These are phyloP conservation scores for Hydrotaea diabolus DNA, from an alignment of 2,888 invertebrate genomes.

Conservation along the genomic window DNA sequence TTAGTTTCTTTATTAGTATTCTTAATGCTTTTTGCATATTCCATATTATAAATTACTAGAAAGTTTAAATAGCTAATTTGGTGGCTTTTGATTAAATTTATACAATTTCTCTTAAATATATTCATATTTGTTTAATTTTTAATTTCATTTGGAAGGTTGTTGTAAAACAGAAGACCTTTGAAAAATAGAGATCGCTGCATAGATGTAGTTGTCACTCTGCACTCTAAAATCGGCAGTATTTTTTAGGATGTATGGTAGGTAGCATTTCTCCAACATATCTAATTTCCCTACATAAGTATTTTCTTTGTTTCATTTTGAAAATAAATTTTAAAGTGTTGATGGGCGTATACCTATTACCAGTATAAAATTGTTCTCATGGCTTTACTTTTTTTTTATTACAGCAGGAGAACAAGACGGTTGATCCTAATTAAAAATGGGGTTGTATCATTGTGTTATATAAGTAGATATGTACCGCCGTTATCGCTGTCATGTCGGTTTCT, in stretches of 20 bases:
- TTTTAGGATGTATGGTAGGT: background rate
- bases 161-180: background rate
- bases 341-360: background rate
- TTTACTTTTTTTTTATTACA: no score
- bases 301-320: background rate
- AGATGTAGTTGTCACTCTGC: background rate
- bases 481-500: no score
- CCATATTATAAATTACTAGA: no score
- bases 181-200: background rate
- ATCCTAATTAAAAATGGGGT: background rate
- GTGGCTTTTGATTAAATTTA: background rate
- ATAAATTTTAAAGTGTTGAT: background rate
- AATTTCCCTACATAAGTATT: background rate
- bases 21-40: background rate
- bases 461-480: no score
- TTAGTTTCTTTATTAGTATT: slow-evolving; percentile 1
- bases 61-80: background rate
- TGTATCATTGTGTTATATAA: no score
- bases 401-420: no score
- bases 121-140: no score
- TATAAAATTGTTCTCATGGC: background rate
- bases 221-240: background rate
- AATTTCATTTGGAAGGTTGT: background rate
- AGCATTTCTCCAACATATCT: background rate
- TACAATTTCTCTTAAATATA: no score